Percentiles rank a stretch among this genome's conserved stretches.
phyloP scores from a whole-genome alignment of 1,140 invertebrate species.

The Ctenoplectra terminalis region DNA sequence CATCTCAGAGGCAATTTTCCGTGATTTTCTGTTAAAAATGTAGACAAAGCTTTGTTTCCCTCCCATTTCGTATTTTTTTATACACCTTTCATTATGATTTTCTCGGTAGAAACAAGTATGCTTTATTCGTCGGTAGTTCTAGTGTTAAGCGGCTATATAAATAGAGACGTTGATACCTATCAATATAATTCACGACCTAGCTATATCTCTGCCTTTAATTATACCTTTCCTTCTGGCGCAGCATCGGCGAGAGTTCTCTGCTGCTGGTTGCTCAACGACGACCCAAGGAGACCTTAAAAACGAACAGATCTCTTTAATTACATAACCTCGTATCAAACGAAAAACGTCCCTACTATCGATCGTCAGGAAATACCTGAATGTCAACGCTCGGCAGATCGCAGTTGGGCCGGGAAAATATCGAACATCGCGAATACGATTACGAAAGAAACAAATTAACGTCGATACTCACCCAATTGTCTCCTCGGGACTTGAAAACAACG shows the following conservation, averaged over 20 bases:
- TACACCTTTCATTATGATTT: no score
- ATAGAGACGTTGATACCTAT: no score
- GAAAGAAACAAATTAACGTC: constrained; percentile 40
- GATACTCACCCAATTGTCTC: constrained; percentile 84
- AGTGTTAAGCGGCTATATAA: no score
- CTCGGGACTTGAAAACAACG: constrained; percentile 84
- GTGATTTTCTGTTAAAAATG: no score
- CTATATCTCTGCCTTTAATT: no score
- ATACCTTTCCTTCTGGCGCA: constrained; percentile 79
- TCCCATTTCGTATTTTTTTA: no score
- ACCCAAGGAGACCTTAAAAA: constrained; percentile 77
- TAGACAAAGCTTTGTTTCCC: no score
- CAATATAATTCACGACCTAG: no score
- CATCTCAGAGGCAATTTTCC: no score
- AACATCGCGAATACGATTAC: background rate
- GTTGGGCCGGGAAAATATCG: background rate
- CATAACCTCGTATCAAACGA: constrained; percentile 75
- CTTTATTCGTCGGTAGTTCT: no score
- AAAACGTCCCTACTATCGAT: background rate
- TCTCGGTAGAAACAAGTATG: no score
- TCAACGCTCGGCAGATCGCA: background rate
- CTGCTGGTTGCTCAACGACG: constrained; percentile 72
- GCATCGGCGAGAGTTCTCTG: constrained; percentile 76
- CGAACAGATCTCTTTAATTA: constrained; percentile 73
- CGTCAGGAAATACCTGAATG: background rate